Percentiles rank a stretch among this genome's conserved stretches.
These are phyloP conservation scores for Xenotilapia caudafasciata DNA, from an alignment of 2,113 vertebrate species.

Conservation along the genomic window DNA sequence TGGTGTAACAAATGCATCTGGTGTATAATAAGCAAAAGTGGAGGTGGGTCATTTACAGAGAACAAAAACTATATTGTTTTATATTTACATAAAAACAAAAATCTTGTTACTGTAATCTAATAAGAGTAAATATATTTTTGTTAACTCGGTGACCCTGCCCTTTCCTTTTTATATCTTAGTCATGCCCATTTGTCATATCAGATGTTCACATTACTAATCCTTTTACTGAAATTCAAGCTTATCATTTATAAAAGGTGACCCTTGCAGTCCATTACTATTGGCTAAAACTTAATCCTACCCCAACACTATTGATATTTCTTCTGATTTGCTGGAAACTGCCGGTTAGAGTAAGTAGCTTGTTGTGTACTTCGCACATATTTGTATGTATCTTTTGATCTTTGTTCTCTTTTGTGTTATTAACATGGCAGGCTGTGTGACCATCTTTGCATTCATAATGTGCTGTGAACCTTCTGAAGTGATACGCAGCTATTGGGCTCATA, in stretches of 20 bases:
- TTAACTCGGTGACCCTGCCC: neutral
- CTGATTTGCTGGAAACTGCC: neutral
- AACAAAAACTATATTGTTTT: neutral
- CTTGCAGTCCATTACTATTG: neutral
- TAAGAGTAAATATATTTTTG: neutral
- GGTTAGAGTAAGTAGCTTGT: neutral
- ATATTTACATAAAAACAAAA: neutral
- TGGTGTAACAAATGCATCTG: neutral
- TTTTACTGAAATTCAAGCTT: neutral
- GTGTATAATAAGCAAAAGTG: neutral
- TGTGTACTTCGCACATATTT: neutral
- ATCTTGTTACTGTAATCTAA: accelerated
- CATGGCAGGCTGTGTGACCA: neutral
- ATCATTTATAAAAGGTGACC: neutral
- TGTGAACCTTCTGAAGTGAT: neutral
- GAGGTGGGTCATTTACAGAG: neutral
- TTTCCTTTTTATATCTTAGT: neutral
- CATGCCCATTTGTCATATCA: neutral
- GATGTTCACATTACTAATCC: neutral
- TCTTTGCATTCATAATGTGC: neutral
- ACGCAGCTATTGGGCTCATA: neutral
- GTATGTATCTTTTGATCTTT: neutral
- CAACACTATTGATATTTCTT: neutral
- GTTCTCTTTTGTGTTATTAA: neutral
- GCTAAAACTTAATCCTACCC: neutral